Base-by-base conservation (phyloP, 2,113 vertebrate genomes). In the Cyanocitta stelleri region DNA sequence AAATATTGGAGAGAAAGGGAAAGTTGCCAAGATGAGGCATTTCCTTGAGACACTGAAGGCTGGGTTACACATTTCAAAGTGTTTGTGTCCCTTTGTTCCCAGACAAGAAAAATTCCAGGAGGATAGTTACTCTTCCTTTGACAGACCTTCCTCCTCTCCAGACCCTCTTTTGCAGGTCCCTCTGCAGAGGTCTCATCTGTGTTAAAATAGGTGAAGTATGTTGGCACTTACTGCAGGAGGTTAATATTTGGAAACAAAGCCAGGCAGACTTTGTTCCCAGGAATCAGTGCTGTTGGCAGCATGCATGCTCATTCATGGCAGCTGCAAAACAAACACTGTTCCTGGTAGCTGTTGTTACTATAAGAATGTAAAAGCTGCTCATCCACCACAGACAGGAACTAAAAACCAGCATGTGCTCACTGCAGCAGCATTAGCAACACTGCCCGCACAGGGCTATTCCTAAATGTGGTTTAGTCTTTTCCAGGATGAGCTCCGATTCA, bases 161-260 rank as follows among this genome's bases (percentile, higher is more conserved):
- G 44, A 87, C 33, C 3, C 10, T 62, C 30, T 27, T 55, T 55
- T 21, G 26, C 26, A 63, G 0, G 11, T 75, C 43, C 43, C 20
- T 71, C 56, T 81, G 35, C 52, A 56, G 67, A 85, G 89, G 52
- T 41, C 76, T 35, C 27, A 35, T 26, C 41, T 66, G 9, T 80
- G 41, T 71, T 89, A 67, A 84, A 95, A 84, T 1, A 82, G 72
- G 71, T 89, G 85, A 95, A 94, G 12, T 62, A 29, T 58, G 49
- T 39, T 93, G 84, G 67, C 69, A 51, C n/a, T 84, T 93, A 43
- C 16, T 63, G 68, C 43, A 55, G 76, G 46, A 90, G 76, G 72
- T 92, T 89, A 95, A 94, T 95, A 77, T 86, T 89, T 83, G 78
- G 80, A 86, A 77, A 71, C 63, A 76, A 89, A 89, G 35, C 43